Conservation (phyloP, 2,888 invertebrate species). For the Caenorhabditis zanzibari region DNA sequence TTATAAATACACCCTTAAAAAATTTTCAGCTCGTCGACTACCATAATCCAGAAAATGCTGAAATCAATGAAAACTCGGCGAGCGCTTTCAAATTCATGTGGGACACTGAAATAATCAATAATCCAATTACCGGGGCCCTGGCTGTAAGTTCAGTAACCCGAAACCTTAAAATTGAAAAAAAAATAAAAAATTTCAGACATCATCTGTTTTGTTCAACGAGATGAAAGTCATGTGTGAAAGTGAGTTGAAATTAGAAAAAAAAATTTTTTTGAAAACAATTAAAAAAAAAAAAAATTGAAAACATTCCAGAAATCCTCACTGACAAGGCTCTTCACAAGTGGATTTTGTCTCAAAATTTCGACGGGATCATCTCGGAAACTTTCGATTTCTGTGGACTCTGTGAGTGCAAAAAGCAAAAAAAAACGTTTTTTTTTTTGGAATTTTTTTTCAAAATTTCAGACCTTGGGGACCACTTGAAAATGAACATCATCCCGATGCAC, state of each 20-base stretch:
- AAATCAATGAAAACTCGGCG: constrained; percentile 34
- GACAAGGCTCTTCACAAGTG: constrained; percentile 49
- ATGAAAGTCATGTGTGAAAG: constrained; percentile 52
- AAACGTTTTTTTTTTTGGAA: no score
- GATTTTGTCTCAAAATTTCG: constrained; percentile 51
- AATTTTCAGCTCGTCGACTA: constrained; percentile 41
- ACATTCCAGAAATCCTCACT: constrained; percentile 36
- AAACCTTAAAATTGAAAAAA: neutral
- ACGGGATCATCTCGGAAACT: constrained; percentile 49
- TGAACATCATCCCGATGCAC: constrained; percentile 53
- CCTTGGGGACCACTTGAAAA: constrained; percentile 52
- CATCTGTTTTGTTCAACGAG: constrained; percentile 32
- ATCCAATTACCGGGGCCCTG: constrained; percentile 43
- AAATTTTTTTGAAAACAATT: neutral
- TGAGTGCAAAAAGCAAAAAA: neutral
- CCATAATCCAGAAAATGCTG: constrained; percentile 28
- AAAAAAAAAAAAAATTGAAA: neutral
- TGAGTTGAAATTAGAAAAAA: neutral
- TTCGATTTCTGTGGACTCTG: constrained; percentile 56
- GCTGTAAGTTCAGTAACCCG: constrained; percentile 17
- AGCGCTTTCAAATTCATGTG: constrained; percentile 53
- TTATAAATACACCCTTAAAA: no score
- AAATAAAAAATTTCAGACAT: constrained; percentile 23
- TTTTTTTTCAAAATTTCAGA: constrained; percentile 9
- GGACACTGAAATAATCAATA: constrained; percentile 47